These are phyloP conservation scores for Trididemnum clinides DNA, from an alignment of 23 tunicate genomes.

Conservation along the genomic window DNA sequence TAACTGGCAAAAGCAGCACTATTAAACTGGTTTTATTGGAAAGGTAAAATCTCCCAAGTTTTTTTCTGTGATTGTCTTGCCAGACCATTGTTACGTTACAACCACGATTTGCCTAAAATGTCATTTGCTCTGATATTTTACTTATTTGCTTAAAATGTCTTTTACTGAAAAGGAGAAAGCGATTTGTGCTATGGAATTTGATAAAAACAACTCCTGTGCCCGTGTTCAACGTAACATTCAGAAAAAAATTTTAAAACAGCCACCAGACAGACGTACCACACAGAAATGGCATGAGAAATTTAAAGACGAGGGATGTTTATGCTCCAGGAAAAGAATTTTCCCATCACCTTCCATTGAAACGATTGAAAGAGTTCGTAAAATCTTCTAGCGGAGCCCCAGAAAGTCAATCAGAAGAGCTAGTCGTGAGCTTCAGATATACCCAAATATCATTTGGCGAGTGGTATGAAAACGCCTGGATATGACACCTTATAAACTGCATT, in stretches of 20 bases:
- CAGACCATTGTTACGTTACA: too few species aligned
- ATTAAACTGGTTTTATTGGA: too few species aligned
- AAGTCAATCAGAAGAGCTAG: slow-evolving; percentile 32
- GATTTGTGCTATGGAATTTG: slow-evolving; percentile 13
- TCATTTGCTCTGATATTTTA: too few species aligned
- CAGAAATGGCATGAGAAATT: too few species aligned
- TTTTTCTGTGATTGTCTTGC: too few species aligned
- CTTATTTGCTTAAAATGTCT: too few species aligned
- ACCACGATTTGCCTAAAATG: too few species aligned
- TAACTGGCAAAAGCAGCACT: too few species aligned
- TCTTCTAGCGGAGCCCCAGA: background rate
- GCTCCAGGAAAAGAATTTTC: too few species aligned
- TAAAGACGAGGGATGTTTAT: slow-evolving; percentile 10
- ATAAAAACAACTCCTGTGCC: background rate
- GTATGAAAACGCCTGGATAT: slow-evolving; percentile 22
- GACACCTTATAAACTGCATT: slow-evolving; percentile 29
- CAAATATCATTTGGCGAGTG: background rate
- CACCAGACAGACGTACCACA: too few species aligned
- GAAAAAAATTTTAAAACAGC: too few species aligned
- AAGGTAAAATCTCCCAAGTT: too few species aligned
- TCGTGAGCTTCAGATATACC: background rate
- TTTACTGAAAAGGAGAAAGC: background rate
- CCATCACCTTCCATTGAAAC: background rate
- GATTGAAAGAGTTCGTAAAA: background rate
- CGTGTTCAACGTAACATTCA: slow-evolving; percentile 2